These are phyloP conservation scores for Mungos mungo DNA, from an alignment of 2,113 vertebrate species.

Conservation along the genomic window DNA sequence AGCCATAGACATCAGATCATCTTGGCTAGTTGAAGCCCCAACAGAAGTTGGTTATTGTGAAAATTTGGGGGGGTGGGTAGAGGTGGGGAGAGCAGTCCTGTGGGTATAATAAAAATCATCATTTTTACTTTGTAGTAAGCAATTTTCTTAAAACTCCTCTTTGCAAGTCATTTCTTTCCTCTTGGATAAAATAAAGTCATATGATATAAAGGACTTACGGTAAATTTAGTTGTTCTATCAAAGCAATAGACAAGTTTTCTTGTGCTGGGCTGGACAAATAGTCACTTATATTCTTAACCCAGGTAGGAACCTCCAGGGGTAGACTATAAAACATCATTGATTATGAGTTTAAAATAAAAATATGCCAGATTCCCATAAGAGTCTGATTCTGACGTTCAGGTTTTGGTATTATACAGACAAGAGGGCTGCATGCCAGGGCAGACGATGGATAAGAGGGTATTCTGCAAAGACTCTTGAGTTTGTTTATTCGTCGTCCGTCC, in stretches of 20 bases:
- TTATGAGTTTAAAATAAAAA: slow-evolving; percentile 4
- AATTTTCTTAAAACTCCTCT: slow-evolving; percentile 43
- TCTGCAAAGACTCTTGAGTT: not conserved
- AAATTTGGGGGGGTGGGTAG: not conserved
- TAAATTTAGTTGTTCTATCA: slow-evolving; percentile 33
- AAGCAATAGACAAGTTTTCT: not conserved
- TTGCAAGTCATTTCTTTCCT: slow-evolving; percentile 1
- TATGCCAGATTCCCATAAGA: not conserved
- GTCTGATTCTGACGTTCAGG: not conserved
- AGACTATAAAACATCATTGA: not conserved
- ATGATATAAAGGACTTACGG: not conserved
- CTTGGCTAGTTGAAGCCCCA: not conserved
- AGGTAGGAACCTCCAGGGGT: not conserved
- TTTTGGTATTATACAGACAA: not conserved
- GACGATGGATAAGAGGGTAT: not conserved
- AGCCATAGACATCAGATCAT: not conserved
- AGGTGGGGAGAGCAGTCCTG: not conserved
- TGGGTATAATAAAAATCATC: slow-evolving; percentile 22
- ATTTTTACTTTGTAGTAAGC: slow-evolving; percentile 48
- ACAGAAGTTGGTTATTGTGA: not conserved
- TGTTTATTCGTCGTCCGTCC: not conserved
- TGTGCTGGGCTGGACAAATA: not conserved
- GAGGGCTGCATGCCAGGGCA: not conserved
- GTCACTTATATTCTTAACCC: not conserved
- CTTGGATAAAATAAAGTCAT: not conserved